phyloP scores from a whole-genome alignment of 1,140 invertebrate species.

The Leptinotarsa lineolata region DNA sequence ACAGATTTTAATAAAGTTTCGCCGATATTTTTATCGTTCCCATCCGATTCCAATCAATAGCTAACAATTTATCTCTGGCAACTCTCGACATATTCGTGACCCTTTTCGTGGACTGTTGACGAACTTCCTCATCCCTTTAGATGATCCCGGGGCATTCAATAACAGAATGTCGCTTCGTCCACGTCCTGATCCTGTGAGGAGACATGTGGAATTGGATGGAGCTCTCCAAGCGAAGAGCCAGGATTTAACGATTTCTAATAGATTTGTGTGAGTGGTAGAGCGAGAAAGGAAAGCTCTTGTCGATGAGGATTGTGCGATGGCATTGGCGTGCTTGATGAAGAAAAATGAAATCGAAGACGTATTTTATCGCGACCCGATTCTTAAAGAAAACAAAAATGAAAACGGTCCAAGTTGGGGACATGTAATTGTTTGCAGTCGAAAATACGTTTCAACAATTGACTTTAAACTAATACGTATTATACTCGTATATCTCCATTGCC shows the following conservation, averaged over 20 bases:
- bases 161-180: constrained; percentile 49
- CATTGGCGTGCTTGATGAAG: neutral
- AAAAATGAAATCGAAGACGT: neutral
- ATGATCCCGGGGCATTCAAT: constrained; percentile 48
- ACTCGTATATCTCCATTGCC: neutral
- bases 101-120: constrained; percentile 35
- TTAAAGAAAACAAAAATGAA: neutral
- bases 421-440: neutral
- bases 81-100: constrained; percentile 17
- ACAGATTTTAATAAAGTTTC: neutral
- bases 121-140: constrained; percentile 25
- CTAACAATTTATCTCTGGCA: neutral
- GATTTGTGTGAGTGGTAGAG: constrained; percentile 53
- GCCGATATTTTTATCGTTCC: neutral
- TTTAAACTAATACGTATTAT: neutral
- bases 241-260: constrained; percentile 59
- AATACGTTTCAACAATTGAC: neutral
- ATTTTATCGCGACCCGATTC: too few relatives aligned
- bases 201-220: constrained; percentile 49
- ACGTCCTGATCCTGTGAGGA: constrained; percentile 42
- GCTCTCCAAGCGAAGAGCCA: constrained; percentile 44
- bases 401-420: neutral
- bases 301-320: constrained; percentile 32
- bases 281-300: constrained; percentile 46
- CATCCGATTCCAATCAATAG: neutral